Evolutionary conservation across 2,888 invertebrate genomes (phyloP), one percentile per base, ranked within the genome.

Genomic region (Busseola fusca): DNA sequence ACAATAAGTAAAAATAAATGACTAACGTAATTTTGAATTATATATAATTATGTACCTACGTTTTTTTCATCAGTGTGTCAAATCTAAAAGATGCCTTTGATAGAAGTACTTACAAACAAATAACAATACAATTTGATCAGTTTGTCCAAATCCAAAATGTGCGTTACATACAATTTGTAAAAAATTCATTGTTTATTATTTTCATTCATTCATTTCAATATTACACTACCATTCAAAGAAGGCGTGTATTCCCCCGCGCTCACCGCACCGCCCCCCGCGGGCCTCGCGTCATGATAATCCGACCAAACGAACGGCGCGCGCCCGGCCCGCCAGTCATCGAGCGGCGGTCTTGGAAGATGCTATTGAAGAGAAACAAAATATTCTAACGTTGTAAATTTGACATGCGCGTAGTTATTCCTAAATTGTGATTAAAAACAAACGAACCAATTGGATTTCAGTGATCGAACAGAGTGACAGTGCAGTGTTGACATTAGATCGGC

Each of bases 381-480:
- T 75, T 76, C 81, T 85, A 82, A 84, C 80, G 85, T 88, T 91
- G 87, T 89, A 88, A 77, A 89, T 90, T 82, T 92, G 92, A 91
- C 93, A 95, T 95, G 94, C 93, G 93, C 92, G 93, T 87, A 90
- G 86, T 91, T 92, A 86, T 90, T 87, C 81, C 80, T 90, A 87
- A 91, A 89, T 92, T 90, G 90, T 93, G 91, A 95, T 88, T 93
- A 94, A 94, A 93, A 94, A 93, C 92, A 92, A 91, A 91, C 88
- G 81, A 90, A 87, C 85, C 86, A 82, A 91, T 90, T 91, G 93
- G 94, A 94, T 94, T 94, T 92, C 94, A 94, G 95, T 95, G 95
- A 86, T 84, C 83, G 86, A 90, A 90, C 86, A 77, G 71, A 89
- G 92, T 93, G 92, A 82, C 77, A 88, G 94, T 94, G 94, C 74